Evolutionary conservation across 2,888 invertebrate genomes (phyloP).

Genomic region (Lochmaea capreae): DNA sequence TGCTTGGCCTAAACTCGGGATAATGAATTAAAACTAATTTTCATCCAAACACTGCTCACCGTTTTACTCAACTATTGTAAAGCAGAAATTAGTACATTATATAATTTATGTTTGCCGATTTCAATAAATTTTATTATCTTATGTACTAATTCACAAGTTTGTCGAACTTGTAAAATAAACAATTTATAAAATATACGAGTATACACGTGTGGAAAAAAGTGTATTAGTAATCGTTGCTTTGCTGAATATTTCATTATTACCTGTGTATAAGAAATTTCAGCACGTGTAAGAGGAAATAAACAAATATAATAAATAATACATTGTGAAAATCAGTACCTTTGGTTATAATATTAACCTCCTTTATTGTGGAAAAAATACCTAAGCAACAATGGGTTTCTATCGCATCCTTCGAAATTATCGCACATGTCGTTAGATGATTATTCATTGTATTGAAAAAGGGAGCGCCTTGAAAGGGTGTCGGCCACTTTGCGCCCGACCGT

Average conservation of each 20-base stretch:
- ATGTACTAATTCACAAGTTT: slow-evolving; percentile 4
- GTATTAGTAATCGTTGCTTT: slow-evolving; percentile 5
- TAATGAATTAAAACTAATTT: too few relatives aligned
- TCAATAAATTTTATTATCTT: background rate
- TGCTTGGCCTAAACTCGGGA: too few relatives aligned
- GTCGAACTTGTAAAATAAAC: slow-evolving; percentile 9
- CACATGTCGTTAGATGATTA: slow-evolving; percentile 1
- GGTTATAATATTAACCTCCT: background rate
- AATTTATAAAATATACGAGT: background rate
- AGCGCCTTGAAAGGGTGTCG: background rate
- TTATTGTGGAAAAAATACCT: background rate
- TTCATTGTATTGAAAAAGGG: background rate
- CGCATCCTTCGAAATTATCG: background rate
- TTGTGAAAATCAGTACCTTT: slow-evolving; percentile 6
- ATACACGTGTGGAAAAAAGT: background rate
- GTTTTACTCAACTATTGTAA: too few relatives aligned
- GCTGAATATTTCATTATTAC: background rate
- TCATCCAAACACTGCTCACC: too few relatives aligned
- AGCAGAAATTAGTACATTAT: too few relatives aligned
- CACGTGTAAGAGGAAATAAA: background rate
- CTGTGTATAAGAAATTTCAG: background rate
- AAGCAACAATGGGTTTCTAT: background rate
- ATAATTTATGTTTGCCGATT: background rate
- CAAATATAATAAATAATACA: background rate
- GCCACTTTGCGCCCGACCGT: too few relatives aligned